Evolutionary conservation across 1,140 invertebrate species (phyloP), one percentile per base, ranked within the genome.

Genomic region (Zaprionus vittiger): DNA sequence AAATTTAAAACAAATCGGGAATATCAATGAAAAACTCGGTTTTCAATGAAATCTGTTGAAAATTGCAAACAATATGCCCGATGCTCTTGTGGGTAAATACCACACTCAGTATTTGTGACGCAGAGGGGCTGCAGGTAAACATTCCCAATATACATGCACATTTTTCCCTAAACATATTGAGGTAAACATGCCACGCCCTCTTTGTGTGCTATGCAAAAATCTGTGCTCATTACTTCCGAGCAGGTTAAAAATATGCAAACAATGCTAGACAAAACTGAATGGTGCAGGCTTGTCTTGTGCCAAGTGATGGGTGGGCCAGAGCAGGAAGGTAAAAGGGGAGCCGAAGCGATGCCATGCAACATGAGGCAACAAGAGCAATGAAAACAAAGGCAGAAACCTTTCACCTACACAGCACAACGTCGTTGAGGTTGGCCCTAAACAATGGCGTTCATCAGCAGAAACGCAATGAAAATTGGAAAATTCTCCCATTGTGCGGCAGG

Each of bases 361-460:
- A 52, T 38, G 61, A 5, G n/a, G 17, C n/a, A 70, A 63, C 47
- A 64, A 61, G 41, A n/a, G 41, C 52, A 38, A 28, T 6, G 59
- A 52, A 41, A 75, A 70, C 67, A 75, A 71, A 75, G 44, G 73
- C 60, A 41, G 26, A 59, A 70, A 75, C 75, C 75, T 80, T 80
- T 78, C 76, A 81, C 79, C 79, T 72, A 54, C 47, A 52, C 47
- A 52, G 47, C 47, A 52, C 67, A 77, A 72, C 34, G 28, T 37
- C 56, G 52, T 47, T 37, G 41, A 55, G 55, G 47, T 20, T 34
- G 31, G 20, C 24, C 44, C 63, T 61, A 90, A 90, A 89, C 85
- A 89, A 89, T 85, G 49, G 75, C 68, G 73, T 79, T 89, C 85
- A 89, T 89, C 84, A 89, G 81, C 84, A 78, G 81, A 70, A 81